These are phyloP conservation scores for Cossypha caffra DNA, from an alignment of 2,797 vertebrate genomes.

Conservation along the genomic window DNA sequence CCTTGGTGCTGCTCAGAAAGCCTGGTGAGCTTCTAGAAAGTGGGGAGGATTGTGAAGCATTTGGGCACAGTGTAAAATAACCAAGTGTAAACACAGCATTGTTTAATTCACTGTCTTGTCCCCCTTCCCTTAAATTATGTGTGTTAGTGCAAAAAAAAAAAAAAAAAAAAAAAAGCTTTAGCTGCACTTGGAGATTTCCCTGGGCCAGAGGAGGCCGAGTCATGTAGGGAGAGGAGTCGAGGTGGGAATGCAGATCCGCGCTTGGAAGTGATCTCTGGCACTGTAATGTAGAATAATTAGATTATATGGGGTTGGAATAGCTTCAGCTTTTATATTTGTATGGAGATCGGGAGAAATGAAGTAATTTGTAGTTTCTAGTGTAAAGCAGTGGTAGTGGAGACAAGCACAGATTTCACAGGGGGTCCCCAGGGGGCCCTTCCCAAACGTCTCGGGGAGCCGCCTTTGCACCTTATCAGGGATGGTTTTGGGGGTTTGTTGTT, in stretches of 20 bases:
- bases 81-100: not conserved
- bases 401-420: slow-evolving; percentile 63
- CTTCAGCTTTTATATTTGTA: slow-evolving; percentile 65
- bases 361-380: slow-evolving; percentile 58
- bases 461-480: slow-evolving; percentile 60
- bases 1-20: not conserved
- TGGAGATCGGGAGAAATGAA: slow-evolving; percentile 51
- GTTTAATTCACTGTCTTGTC: not conserved
- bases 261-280: not conserved
- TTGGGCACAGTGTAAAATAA: not conserved
- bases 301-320: slow-evolving; percentile 28
- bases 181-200: slow-evolving; percentile 38
- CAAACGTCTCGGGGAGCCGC: slow-evolving; percentile 24
- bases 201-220: not conserved
- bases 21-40: not conserved
- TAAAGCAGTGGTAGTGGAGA: slow-evolving; percentile 50
- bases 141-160: not conserved
- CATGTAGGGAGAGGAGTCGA: not conserved
- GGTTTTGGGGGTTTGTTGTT: not conserved
- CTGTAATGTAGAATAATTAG: slow-evolving; percentile 44
- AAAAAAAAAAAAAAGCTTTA: not conserved
- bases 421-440: not conserved
- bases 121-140: not conserved
- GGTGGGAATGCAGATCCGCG: not conserved
- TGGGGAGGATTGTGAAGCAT: not conserved